Evolutionary conservation across 2,888 invertebrate genomes (phyloP).

Genomic region (Drosophila melanosoma): DNA sequence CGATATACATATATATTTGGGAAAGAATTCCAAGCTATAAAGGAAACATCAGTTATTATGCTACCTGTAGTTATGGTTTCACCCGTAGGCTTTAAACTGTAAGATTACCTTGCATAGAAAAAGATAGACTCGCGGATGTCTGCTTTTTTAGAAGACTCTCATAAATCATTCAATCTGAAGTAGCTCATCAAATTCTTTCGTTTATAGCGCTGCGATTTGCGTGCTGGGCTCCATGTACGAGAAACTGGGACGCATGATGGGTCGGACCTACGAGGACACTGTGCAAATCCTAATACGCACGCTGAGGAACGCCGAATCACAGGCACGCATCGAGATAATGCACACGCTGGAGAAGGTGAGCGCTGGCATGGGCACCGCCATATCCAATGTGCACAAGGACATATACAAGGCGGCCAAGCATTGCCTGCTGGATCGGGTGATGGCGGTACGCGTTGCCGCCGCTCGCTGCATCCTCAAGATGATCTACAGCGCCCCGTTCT

Average conservation of each 20-base stretch:
- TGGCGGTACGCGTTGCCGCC: slow-evolving; percentile 96
- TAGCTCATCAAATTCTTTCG: neutral
- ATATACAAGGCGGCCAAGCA: slow-evolving; percentile 96
- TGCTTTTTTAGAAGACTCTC: neutral
- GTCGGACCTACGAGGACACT: slow-evolving; percentile 98
- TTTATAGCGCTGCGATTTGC: slow-evolving; percentile 95
- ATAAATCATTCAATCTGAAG: neutral
- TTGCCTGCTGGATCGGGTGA: slow-evolving; percentile 95
- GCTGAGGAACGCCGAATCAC: slow-evolving; percentile 97
- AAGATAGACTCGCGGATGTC: neutral
- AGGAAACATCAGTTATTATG: neutral
- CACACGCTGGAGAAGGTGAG: slow-evolving; percentile 95
- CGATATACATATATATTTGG: too few relatives aligned
- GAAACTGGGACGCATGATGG: slow-evolving; percentile 99
- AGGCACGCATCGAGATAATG: slow-evolving; percentile 98
- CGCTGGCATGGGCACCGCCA: slow-evolving; percentile 97
- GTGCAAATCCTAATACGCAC: slow-evolving; percentile 96
- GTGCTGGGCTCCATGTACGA: slow-evolving; percentile 99
- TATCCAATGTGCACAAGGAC: slow-evolving; percentile 93
- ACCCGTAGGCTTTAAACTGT: too few relatives aligned
- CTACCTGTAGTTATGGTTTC: neutral
- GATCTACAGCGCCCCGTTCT: slow-evolving; percentile 93
- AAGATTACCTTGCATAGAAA: neutral
- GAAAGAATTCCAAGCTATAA: too few relatives aligned
- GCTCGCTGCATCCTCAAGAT: slow-evolving; percentile 95